Evolutionary conservation across 2,888 invertebrate genomes (phyloP).

Genomic region (Leucozona laternaria): DNA sequence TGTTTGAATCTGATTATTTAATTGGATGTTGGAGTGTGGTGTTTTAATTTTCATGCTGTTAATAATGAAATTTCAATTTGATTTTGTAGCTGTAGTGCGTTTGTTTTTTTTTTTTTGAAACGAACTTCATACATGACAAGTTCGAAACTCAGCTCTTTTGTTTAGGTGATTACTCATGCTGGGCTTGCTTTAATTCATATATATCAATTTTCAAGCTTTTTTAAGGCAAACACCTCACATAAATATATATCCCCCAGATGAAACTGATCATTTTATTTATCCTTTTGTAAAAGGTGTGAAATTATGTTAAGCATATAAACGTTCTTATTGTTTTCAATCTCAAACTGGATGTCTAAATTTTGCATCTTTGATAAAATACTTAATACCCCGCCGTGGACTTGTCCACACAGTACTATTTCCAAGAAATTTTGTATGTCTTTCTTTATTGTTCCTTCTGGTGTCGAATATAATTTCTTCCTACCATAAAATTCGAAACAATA

Average conservation of each 20-base stretch:
- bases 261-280: background rate
- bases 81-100: background rate
- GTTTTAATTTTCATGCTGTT: constrained; percentile 44
- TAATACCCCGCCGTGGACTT: background rate
- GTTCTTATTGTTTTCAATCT: background rate
- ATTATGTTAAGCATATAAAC: background rate
- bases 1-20: constrained; percentile 68
- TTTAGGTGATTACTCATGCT: background rate
- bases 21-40: constrained; percentile 51
- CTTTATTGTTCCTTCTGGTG: constrained; percentile 23
- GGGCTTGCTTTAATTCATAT: too few relatives aligned
- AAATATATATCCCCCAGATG: too few relatives aligned
- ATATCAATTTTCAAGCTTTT: too few relatives aligned
- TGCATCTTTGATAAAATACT: constrained; percentile 18
- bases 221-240: too few relatives aligned
- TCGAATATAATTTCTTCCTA: constrained; percentile 10
- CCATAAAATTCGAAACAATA: constrained; percentile 18
- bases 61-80: constrained; percentile 11
- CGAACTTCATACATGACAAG: background rate
- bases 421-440: background rate
- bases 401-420: background rate
- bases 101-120: background rate
- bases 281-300: background rate
- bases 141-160: constrained; percentile 42
- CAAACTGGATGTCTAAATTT: constrained; percentile 29